Evolutionary conservation across 2,888 invertebrate species (phyloP).

Genomic region (Rotaria socialis): DNA sequence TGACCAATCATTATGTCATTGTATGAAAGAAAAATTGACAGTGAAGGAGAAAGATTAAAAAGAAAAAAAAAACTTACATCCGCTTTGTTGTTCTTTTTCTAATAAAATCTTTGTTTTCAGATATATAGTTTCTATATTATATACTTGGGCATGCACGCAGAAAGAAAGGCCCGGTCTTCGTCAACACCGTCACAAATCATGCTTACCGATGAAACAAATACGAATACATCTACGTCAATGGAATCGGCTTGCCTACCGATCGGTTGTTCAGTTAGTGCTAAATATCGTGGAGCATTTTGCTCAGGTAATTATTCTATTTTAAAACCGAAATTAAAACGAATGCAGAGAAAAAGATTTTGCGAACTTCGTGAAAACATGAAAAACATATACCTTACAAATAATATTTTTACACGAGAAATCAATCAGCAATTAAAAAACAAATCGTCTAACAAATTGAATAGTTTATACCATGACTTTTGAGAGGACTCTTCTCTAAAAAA

Average conservation of each 20-base stretch:
- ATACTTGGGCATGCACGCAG: background rate
- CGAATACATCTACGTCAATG: background rate
- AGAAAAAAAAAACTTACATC: background rate
- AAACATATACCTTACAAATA: too few relatives aligned
- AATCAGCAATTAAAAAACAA: too few relatives aligned
- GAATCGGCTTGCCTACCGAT: conserved; percentile 71
- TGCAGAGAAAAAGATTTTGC: too few relatives aligned
- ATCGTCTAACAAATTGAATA: too few relatives aligned
- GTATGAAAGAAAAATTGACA: conserved; percentile 10
- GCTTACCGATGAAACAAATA: background rate
- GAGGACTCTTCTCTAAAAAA: too few relatives aligned
- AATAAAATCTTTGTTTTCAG: background rate
- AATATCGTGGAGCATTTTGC: conserved; percentile 98
- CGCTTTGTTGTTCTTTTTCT: background rate
- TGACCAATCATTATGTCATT: background rate
- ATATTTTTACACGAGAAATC: too few relatives aligned
- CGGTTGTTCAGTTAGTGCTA: conserved; percentile 98
- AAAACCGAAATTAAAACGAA: too few relatives aligned
- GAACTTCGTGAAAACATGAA: too few relatives aligned
- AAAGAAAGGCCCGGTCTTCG: background rate
- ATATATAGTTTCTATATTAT: background rate
- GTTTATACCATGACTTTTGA: too few relatives aligned
- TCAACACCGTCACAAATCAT: background rate
- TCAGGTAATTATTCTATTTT: background rate
- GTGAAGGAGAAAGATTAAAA: background rate